phyloP scores from a whole-genome alignment of 1,140 invertebrate genomes.

The Drosophila rufa region DNA sequence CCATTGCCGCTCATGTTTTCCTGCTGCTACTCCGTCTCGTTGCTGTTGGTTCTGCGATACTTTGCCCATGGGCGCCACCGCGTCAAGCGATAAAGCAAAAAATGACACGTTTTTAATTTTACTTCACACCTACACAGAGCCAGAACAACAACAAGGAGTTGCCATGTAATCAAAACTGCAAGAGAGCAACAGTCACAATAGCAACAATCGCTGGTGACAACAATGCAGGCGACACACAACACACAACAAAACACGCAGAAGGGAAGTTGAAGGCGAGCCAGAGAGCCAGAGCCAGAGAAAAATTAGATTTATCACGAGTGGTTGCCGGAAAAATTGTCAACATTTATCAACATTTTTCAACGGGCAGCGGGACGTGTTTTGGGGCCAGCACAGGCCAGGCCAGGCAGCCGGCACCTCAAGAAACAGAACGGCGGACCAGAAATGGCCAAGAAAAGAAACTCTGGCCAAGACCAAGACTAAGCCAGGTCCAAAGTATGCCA shows the following conservation, averaged over 20 bases:
- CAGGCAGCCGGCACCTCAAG: constrained; percentile 24
- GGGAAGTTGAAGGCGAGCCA: constrained; percentile 39
- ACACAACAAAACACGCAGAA: constrained; percentile 34
- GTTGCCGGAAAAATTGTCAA: constrained; percentile 84
- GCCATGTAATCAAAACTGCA: constrained; percentile 53
- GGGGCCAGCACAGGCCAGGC: constrained; percentile 41
- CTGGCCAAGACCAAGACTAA: constrained; percentile 62
- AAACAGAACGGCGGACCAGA: constrained; percentile 22
- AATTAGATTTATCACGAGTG: constrained; percentile 84
- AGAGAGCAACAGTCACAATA: constrained; percentile 50
- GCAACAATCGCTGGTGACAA: constrained; percentile 52
- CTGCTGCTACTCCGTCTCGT: constrained; percentile 7
- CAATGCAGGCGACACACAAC: constrained; percentile 55
- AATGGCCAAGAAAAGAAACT: constrained; percentile 35
- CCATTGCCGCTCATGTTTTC: constrained; percentile 15
- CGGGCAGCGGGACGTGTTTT: constrained; percentile 69
- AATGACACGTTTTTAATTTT: constrained; percentile 84
- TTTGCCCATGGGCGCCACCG: constrained; percentile 52
- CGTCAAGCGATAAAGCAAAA: constrained; percentile 79
- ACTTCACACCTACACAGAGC: constrained; percentile 80
- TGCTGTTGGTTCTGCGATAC: constrained; percentile 30
- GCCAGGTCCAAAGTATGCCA: constrained; percentile 63
- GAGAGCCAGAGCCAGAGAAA: constrained; percentile 67
- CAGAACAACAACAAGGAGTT: constrained; percentile 35
- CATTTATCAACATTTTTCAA: constrained; percentile 85